Conservation (phyloP, 2,888 invertebrate genomes). For the Argyra leucocephala region DNA sequence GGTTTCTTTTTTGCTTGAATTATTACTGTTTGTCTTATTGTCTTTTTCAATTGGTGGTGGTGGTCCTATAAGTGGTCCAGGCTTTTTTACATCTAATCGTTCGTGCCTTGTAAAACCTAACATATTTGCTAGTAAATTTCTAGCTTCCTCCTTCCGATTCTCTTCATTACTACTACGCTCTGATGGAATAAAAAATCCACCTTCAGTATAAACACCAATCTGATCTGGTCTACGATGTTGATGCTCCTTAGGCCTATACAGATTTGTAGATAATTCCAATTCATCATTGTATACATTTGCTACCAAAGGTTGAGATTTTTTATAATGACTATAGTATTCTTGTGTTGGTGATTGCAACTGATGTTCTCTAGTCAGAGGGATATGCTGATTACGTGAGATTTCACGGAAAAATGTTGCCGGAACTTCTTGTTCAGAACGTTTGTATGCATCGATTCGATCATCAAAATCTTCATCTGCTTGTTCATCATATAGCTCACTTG, state of each 20-base stretch:
- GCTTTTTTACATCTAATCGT: conserved; percentile 87
- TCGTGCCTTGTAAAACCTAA: conserved; percentile 79
- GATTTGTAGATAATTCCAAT: conserved; percentile 23
- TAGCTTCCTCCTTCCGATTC: conserved; percentile 43
- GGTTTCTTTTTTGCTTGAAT: conserved; percentile 17
- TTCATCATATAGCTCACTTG: conserved; percentile 27
- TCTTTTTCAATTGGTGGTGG: conserved; percentile 27
- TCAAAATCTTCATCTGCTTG: conserved; percentile 20
- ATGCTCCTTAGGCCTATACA: conserved; percentile 27
- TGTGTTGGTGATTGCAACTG: conserved; percentile 8
- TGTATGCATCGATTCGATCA: conserved; percentile 34
- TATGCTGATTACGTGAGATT: conserved; percentile 43
- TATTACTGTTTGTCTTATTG: conserved; percentile 24
- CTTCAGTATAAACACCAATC: conserved; percentile 52
- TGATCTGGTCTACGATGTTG: conserved; percentile 23
- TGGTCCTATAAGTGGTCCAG: conserved; percentile 65
- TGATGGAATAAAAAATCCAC: conserved; percentile 50
- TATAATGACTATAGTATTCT: not conserved
- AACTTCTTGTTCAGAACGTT: conserved; percentile 29
- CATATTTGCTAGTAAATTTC: conserved; percentile 53
- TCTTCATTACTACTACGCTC: conserved; percentile 26
- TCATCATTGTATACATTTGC: conserved; percentile 11
- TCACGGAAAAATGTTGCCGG: conserved; percentile 41
- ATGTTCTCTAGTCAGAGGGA: conserved; percentile 12
- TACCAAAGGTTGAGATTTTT: conserved; percentile 23